phyloP scores from a whole-genome alignment of 2,113 vertebrate species.

The Vidua chalybeata region DNA sequence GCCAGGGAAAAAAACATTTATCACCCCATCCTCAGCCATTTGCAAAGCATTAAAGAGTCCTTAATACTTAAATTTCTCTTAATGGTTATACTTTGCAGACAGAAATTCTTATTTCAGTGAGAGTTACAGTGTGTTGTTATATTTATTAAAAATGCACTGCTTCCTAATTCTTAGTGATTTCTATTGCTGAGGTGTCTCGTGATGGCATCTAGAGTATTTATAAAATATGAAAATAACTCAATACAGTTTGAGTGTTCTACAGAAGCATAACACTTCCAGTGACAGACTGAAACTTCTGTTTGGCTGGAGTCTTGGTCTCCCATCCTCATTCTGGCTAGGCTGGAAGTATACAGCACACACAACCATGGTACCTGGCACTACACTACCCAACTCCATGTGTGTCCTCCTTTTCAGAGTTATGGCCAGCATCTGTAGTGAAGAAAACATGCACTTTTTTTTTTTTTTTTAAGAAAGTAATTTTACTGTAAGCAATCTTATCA shows the following conservation, averaged over 20 bases:
- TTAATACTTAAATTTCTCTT: neutral
- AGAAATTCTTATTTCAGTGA: neutral
- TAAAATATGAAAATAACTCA: neutral
- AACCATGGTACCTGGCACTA: neutral
- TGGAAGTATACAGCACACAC: fast-evolving
- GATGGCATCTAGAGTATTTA: neutral
- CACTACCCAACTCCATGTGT: neutral
- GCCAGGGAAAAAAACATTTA: neutral
- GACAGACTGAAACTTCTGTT: neutral
- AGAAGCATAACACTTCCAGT: neutral
- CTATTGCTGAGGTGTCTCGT: neutral
- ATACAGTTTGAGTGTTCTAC: neutral
- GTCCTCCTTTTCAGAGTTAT: neutral
- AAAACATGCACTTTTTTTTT: neutral
- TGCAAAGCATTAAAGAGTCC: neutral
- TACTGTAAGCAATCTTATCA: neutral
- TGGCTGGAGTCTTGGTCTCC: neutral
- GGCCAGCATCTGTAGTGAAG: neutral
- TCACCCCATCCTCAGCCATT: neutral
- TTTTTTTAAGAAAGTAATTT: neutral
- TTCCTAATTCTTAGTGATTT: neutral
- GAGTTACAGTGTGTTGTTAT: neutral
- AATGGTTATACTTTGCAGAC: neutral
- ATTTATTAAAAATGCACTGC: neutral
- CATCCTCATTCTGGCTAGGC: too few relatives aligned